Percentiles rank a stretch among this genome's conserved stretches.
These are phyloP conservation scores for Marasmarcha lunaedactyla DNA, from an alignment of 2,888 invertebrate genomes.

Conservation along the genomic window DNA sequence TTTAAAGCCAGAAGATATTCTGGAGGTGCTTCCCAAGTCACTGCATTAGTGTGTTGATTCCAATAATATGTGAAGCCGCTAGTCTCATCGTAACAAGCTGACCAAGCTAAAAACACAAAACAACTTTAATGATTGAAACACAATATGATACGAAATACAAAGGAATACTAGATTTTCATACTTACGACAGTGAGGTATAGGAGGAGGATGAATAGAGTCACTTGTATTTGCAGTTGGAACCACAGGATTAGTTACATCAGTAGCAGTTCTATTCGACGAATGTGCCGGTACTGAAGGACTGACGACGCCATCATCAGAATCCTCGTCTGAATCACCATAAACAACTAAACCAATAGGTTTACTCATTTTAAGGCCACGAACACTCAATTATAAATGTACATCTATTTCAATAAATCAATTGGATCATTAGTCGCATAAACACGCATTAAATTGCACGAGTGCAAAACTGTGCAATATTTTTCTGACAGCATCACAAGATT, in stretches of 20 bases:
- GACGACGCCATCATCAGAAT: constrained; percentile 31
- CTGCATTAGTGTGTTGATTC: constrained; percentile 72
- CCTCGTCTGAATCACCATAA: constrained; percentile 57
- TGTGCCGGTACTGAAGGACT: not conserved
- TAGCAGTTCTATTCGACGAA: constrained; percentile 3
- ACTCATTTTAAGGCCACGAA: constrained; percentile 47
- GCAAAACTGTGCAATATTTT: too few relatives aligned
- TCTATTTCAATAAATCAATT: too few relatives aligned
- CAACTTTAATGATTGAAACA: not conserved
- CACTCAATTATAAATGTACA: too few relatives aligned
- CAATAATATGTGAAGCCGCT: constrained; percentile 74
- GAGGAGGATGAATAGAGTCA: constrained; percentile 44
- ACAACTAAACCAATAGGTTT: constrained; percentile 46
- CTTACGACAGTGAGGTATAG: constrained; percentile 57
- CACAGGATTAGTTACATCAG: constrained; percentile 6
- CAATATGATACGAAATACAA: not conserved
- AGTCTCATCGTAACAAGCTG: constrained; percentile 70
- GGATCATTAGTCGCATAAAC: too few relatives aligned
- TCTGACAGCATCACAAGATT: too few relatives aligned
- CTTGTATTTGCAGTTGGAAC: constrained; percentile 1
- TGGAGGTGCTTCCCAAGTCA: constrained; percentile 73
- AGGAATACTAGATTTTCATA: constrained; percentile 10
- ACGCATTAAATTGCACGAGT: too few relatives aligned
- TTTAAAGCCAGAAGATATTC: constrained; percentile 56
- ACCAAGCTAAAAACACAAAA: constrained; percentile 55